These are phyloP conservation scores for Chrysogorgia sp. DNA, from an alignment of 92 coral and sea anemone genomes.

Conservation along the genomic window DNA sequence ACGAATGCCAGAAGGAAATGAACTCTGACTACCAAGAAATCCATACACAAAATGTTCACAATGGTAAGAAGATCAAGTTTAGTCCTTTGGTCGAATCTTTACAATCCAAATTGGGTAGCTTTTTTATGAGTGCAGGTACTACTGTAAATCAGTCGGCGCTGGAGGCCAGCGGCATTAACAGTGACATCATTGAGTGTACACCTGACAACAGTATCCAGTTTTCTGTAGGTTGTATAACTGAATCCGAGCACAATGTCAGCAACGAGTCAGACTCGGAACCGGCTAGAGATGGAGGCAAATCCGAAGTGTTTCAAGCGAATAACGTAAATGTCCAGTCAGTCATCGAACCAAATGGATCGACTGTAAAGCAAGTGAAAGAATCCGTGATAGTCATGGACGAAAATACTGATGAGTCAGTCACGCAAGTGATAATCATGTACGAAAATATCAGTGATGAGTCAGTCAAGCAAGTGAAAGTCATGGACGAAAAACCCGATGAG, in stretches of 20 bases:
- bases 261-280: neutral
- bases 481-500: conserved; percentile 12
- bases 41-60: conserved; percentile 15
- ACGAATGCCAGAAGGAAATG: conserved; percentile 29
- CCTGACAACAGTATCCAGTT: too few relatives aligned
- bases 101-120: conserved; percentile 18
- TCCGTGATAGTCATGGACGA: neutral
- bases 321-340: neutral
- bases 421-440: neutral
- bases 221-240: neutral
- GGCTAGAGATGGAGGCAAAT: neutral
- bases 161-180: neutral
- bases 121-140: conserved; percentile 5
- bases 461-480: neutral
- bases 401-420: neutral
- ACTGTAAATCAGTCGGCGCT: neutral
- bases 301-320: too few relatives aligned
- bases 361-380: conserved; percentile 5
- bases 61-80: conserved; percentile 14
- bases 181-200: neutral
- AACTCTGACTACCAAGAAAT: conserved; percentile 2
- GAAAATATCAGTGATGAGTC: neutral
- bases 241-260: neutral
- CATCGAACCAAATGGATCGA: neutral
- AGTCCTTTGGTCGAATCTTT: conserved; percentile 21